A percentile compares a stretch with the other conserved stretches of the same genome.
Evolutionary conservation across 37 sponge, comb jelly and placozoan genomes (phyloP).

Genomic region (Diacarnus erythraeanus): DNA sequence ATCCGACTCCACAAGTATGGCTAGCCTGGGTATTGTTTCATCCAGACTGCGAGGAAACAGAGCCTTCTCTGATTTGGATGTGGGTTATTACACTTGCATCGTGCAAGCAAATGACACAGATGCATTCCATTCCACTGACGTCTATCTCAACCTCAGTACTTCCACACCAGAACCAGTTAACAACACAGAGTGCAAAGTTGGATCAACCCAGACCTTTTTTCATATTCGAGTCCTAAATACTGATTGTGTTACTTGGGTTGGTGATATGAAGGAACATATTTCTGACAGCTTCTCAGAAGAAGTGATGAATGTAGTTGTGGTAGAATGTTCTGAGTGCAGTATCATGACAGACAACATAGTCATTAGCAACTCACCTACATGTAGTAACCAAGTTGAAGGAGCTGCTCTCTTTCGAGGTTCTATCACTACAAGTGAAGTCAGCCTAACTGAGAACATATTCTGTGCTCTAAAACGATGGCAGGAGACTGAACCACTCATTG

Average conservation of each 20-base stretch:
- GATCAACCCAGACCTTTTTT: neutral
- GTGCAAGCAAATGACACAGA: neutral
- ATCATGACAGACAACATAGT: neutral
- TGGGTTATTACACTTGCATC: neutral
- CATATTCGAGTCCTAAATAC: conserved; percentile 13
- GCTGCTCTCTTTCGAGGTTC: conserved; percentile 15
- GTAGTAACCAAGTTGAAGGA: conserved; percentile 6
- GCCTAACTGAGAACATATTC: conserved; percentile 12
- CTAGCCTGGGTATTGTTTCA: neutral
- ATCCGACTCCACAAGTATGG: neutral
- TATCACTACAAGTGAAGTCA: neutral
- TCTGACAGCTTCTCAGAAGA: conserved; percentile 3
- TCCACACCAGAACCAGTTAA: neutral
- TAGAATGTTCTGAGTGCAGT: conserved; percentile 11
- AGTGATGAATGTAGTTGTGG: neutral
- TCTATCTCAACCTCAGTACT: neutral
- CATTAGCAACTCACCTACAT: neutral
- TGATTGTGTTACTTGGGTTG: conserved; percentile 7
- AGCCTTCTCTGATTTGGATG: neutral
- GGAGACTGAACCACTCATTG: neutral
- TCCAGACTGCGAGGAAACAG: neutral
- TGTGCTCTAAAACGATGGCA: conserved; percentile 24
- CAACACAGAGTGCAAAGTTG: neutral
- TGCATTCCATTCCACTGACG: neutral
- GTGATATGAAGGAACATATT: neutral